phyloP scores from a whole-genome alignment of 1,140 invertebrate species.

The Ditylenchus dipsaci region DNA sequence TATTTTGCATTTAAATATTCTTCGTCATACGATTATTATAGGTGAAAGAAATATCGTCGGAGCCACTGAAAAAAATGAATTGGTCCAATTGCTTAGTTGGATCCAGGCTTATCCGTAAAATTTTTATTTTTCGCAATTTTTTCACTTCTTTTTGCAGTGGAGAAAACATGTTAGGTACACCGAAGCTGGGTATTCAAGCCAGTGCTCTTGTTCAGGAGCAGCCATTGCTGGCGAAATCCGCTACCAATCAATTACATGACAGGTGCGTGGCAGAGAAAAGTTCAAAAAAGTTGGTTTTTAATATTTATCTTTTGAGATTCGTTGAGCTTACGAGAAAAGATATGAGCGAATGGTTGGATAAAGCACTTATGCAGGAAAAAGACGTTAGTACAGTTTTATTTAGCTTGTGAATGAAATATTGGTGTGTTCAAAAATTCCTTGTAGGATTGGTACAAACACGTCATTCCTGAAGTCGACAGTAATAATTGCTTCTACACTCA shows the following conservation, averaged over 20 bases:
- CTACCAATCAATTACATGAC: constrained; percentile 73
- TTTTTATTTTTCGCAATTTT: constrained; percentile 12
- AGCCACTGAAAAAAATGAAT: constrained; percentile 88
- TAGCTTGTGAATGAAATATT: neutral
- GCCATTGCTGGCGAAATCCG: constrained; percentile 53
- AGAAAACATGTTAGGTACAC: constrained; percentile 77
- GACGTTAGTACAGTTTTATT: constrained; percentile 59
- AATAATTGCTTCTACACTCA: constrained; percentile 78
- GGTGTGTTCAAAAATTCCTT: constrained; percentile 18
- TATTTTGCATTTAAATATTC: constrained; percentile 36
- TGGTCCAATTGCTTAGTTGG: constrained; percentile 88
- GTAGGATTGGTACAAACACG: constrained; percentile 73
- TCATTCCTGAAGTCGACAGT: constrained; percentile 73
- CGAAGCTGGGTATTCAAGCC: constrained; percentile 77
- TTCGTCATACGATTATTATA: constrained; percentile 57
- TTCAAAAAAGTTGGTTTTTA: too few relatives aligned
- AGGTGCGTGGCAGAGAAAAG: constrained; percentile 64
- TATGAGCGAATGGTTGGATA: constrained; percentile 91
- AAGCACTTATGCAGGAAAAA: constrained; percentile 81
- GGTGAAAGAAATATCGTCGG: constrained; percentile 79
- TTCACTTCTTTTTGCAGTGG: constrained; percentile 61
- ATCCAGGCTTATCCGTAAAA: constrained; percentile 64
- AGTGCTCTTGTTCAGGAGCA: constrained; percentile 72
- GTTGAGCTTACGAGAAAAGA: constrained; percentile 77
- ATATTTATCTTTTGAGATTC: constrained; percentile 61